Evolutionary conservation across 2,888 invertebrate species (phyloP).

Genomic region (Hofmannophila pseudospretella): DNA sequence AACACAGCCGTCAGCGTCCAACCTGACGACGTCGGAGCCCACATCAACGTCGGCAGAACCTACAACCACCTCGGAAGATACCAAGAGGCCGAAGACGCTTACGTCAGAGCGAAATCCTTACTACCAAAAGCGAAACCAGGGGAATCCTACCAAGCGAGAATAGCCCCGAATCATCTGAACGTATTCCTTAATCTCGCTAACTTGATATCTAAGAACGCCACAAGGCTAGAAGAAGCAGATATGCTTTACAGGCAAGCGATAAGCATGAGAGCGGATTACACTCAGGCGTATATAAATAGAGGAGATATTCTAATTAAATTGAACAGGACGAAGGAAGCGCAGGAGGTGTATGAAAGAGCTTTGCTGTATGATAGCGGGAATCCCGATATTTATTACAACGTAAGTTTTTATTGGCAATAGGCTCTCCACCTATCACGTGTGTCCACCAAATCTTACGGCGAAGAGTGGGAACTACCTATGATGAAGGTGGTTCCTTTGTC

Average conservation of each 20-base stretch:
- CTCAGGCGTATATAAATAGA: slow-evolving; percentile 97
- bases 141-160: slow-evolving; percentile 95
- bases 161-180: slow-evolving; percentile 97
- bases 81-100: slow-evolving; percentile 93
- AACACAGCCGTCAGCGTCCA: slow-evolving; percentile 95
- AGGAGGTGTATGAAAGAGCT: slow-evolving; percentile 95
- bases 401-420: too few species aligned
- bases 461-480: too few species aligned
- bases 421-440: too few species aligned
- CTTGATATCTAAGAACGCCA: slow-evolving; percentile 94
- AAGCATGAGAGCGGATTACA: slow-evolving; percentile 97
- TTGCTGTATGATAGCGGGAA: slow-evolving; percentile 94
- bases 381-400: slow-evolving; percentile 96
- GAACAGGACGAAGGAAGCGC: slow-evolving; percentile 95
- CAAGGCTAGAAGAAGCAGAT: slow-evolving; percentile 95
- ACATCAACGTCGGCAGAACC: slow-evolving; percentile 97
- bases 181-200: slow-evolving; percentile 97
- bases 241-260: slow-evolving; percentile 96
- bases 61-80: slow-evolving; percentile 89
- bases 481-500: too few species aligned
- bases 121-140: slow-evolving; percentile 95
- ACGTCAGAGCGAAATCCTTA: slow-evolving; percentile 91
- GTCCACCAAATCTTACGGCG: too few species aligned
- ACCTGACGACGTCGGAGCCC: slow-evolving; percentile 96
- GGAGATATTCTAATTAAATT: slow-evolving; percentile 97